Evolutionary conservation across 2,113 vertebrate species (phyloP).

Genomic region (Oreochromis spilurus): DNA sequence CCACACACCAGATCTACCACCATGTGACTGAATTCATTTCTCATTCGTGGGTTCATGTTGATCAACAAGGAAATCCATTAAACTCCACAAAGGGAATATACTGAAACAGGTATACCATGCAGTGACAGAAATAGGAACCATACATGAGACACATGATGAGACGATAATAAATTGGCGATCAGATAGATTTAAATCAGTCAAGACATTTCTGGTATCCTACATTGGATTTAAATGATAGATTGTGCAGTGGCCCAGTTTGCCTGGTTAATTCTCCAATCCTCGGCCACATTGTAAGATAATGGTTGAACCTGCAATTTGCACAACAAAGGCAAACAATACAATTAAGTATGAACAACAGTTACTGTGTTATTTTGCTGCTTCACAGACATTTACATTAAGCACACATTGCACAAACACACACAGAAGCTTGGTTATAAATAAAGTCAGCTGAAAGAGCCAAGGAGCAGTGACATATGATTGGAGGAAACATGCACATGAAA

Average conservation of each 20-base stretch:
- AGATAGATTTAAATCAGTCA: neutral
- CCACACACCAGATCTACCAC: neutral
- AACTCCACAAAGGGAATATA: neutral
- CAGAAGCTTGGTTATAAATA: conserved; percentile 61
- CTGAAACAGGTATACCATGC: neutral
- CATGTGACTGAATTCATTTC: neutral
- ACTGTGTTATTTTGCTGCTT: neutral
- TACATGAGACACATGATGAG: neutral
- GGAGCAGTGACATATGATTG: conserved; percentile 62
- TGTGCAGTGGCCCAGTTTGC: neutral
- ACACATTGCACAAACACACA: conserved; percentile 19
- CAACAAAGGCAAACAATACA: neutral
- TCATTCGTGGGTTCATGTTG: neutral
- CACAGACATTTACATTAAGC: neutral
- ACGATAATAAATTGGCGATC: neutral
- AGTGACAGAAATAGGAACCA: neutral
- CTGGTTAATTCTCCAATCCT: neutral
- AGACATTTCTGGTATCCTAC: neutral
- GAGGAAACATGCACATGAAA: conserved; percentile 56
- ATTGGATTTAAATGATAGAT: neutral
- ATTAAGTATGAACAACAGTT: neutral
- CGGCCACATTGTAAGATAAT: neutral
- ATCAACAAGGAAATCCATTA: neutral
- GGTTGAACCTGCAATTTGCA: neutral
- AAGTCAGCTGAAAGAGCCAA: conserved; percentile 45